A percentile compares a stretch with the other conserved stretches of the same genome.
phyloP scores from a whole-genome alignment of 2,888 invertebrate genomes.

The Subacronicta megacephala region DNA sequence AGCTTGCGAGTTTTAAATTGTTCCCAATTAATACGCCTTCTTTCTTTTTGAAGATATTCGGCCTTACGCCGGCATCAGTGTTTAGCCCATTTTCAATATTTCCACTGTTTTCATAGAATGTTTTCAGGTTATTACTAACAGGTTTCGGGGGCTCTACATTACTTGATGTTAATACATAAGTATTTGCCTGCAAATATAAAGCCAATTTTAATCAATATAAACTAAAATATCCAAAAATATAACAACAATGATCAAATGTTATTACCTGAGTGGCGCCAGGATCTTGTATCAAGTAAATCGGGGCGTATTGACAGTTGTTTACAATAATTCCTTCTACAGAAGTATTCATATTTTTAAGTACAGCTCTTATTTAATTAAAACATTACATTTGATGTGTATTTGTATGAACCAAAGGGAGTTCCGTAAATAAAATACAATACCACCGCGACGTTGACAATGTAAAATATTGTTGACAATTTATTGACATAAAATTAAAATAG shows the following conservation, averaged over 20 bases:
- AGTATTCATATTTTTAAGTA: constrained; percentile 74
- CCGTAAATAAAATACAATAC: constrained; percentile 41
- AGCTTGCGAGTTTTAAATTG: constrained; percentile 82
- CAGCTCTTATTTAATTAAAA: constrained; percentile 57
- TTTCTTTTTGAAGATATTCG: constrained; percentile 71
- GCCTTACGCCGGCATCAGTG: constrained; percentile 63
- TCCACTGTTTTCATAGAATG: constrained; percentile 86
- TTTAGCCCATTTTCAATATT: constrained; percentile 78
- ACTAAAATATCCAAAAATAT: constrained; percentile 30
- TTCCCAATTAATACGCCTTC: constrained; percentile 74
- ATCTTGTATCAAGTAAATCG: constrained; percentile 83
- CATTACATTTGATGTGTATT: constrained; percentile 58
- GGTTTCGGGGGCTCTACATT: constrained; percentile 71
- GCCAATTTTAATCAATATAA: constrained; percentile 24
- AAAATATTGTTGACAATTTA: too few species aligned
- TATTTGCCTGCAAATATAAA: constrained; percentile 74
- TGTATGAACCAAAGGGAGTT: background rate
- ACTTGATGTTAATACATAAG: constrained; percentile 75
- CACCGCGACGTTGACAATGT: constrained; percentile 57
- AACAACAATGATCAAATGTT: constrained; percentile 53
- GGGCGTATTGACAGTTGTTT: constrained; percentile 84
- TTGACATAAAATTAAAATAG: too few species aligned
- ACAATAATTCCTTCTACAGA: constrained; percentile 77
- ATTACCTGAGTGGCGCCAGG: constrained; percentile 82
- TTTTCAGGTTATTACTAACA: constrained; percentile 82